Evolutionary conservation across 2,797 vertebrate species (phyloP), one percentile per base, ranked within the genome.

Genomic region (Hyperoplus lanceolatus): DNA sequence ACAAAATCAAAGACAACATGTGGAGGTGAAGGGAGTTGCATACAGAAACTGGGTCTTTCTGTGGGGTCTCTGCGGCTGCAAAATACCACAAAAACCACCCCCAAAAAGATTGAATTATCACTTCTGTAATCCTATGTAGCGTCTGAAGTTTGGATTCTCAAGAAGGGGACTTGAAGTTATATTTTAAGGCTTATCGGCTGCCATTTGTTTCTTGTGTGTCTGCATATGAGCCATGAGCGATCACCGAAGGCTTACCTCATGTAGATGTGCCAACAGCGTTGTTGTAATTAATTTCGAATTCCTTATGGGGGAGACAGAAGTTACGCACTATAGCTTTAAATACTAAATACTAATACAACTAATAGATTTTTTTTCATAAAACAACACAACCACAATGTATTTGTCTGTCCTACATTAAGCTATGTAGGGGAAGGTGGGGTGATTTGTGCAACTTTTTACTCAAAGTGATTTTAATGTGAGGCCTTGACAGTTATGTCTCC

Each of bases 1-100:
- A 85, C 12, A 21, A 85, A 88, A 89, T 90, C 80, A 91, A 94
- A 80, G 80, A 70, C 63, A 78, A 81, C 73, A 81, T 81, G 80
- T 83, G 38, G 84, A 81, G 88, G 85, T 87, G 81, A 82, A 66
- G 70, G 59, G 70, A 73, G 54, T 80, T 54, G 48, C 79, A 77
- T 82, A 54, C 61, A 70, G 59, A 82, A 81, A 68, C 70, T 15
- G 14, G 15, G 57, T 82, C 63, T 79, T 41, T 80, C 77, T 82
- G 77, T 83, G 87, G 80, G 84, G 90, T 84, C 79, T 58, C 53
- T 79, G 73, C 5, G 65, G 81, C 71, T 57, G 43, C 48, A 72
- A 79, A 78, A 77, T 48, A 9, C 85, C 79, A 89, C 81, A 84
- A 76, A 89, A 77, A 85, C 16, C 7, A 56, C 84, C 78, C 68